phyloP scores from a whole-genome alignment of 2,797 vertebrate genomes.

The Sebastes alutus region DNA sequence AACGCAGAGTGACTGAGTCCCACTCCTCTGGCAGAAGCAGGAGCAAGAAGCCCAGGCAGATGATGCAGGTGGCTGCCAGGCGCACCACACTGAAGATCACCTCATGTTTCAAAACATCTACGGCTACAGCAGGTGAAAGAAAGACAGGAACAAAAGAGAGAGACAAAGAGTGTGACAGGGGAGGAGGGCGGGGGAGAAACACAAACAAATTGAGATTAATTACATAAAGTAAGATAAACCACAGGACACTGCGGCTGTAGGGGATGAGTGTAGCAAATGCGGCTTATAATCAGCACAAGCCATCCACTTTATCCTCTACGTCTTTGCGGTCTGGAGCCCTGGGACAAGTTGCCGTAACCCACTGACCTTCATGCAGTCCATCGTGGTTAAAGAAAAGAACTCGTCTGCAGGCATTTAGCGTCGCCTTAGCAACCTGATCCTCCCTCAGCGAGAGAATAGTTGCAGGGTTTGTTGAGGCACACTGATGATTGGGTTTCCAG shows the following conservation, averaged over 20 bases:
- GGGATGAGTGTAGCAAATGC: constrained; percentile 68
- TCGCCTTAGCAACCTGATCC: constrained; percentile 80
- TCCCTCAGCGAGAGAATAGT: constrained; percentile 71
- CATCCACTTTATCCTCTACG: constrained; percentile 61
- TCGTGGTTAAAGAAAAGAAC: constrained; percentile 72
- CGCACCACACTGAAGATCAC: constrained; percentile 97
- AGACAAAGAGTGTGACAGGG: constrained; percentile 13
- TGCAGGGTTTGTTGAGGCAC: constrained; percentile 65
- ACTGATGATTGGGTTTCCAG: constrained; percentile 71
- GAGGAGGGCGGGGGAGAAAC: constrained; percentile 9
- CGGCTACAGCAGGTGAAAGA: constrained; percentile 77
- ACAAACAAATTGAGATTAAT: constrained; percentile 73
- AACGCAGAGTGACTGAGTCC: constrained; percentile 95
- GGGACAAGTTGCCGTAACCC: constrained; percentile 61
- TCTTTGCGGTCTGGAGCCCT: constrained; percentile 54
- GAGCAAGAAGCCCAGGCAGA: constrained; percentile 95
- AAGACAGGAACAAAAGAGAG: constrained; percentile 27
- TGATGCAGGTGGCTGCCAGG: constrained; percentile 95
- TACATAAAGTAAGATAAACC: constrained; percentile 75
- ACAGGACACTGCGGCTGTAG: constrained; percentile 52
- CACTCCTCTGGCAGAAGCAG: constrained; percentile 97
- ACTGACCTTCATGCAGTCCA: constrained; percentile 75
- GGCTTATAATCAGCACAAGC: constrained; percentile 68
- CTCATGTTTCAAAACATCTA: constrained; percentile 96
- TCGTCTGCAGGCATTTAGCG: constrained; percentile 77